Base-by-base conservation (phyloP, 1,140 invertebrate genomes). In the Drosophila tropicalis region DNA sequence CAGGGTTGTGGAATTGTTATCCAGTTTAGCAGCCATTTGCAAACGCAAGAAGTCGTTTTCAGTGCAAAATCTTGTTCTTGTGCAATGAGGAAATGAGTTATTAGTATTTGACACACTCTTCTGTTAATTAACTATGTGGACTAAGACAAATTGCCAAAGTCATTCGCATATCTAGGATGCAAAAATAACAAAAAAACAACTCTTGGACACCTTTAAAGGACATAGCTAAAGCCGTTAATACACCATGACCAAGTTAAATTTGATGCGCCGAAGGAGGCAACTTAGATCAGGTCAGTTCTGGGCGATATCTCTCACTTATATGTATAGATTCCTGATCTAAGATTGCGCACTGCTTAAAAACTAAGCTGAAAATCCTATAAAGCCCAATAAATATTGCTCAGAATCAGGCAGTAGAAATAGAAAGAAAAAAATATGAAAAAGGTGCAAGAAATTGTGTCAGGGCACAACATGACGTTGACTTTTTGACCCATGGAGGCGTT, bases 381-480 rank as follows among this genome's bases (percentile, higher is more conserved):
- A 86, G 70, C 70, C 70, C n/a, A 80, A 90, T 89, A 85, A 90
- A 90, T 89, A 89, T 90, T 90, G 78, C 29, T 54, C 70, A 78
- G 79, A 81, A 72, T 70, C 70, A 69, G 63, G 69, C 75, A 84
- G 64, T 47, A 62, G 66, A 39, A 65, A 75, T 39, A 65, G 47
- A 56, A 40, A 58, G 40, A 58, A 15, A 51, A 39, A 40, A 29
- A 56, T 19, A 5, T 29, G 13, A 62, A 64, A 63, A 76, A 84
- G 73, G 84, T 84, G 77, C 70, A 65, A 74, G 65, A 82, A 87
- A 87, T 87, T 87, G 72, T 87, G 79, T 78, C 80, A 89, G 76
- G 44, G 70, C 79, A 77, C 87, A 89, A 90, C 87, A 87, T 90
- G 87, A 90, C 67, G 80, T 90, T 90, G 87, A 90, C 87, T 90